A percentile compares a stretch with the other conserved stretches of the same genome.
phyloP scores from a whole-genome alignment of 2,888 invertebrate genomes.

The Monochamus alternatus region DNA sequence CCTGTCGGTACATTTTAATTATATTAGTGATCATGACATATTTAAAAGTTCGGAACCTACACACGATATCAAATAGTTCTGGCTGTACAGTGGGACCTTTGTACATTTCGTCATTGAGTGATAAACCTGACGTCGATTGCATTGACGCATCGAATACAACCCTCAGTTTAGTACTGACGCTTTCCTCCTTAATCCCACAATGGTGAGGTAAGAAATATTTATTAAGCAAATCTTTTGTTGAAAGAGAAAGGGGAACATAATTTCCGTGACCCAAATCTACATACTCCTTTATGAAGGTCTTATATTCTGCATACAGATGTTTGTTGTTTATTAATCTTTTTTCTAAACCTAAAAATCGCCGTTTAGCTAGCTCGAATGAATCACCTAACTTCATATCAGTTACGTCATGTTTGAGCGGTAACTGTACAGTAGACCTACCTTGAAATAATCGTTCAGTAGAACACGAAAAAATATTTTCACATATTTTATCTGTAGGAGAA shows the following conservation, averaged over 20 bases:
- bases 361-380: no score
- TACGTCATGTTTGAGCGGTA: not conserved
- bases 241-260: constrained; percentile 22
- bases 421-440: constrained; percentile 10
- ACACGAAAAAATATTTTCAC: constrained; percentile 9
- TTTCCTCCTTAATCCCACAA: constrained; percentile 41
- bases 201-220: constrained; percentile 42
- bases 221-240: not conserved
- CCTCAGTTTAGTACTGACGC: constrained; percentile 42
- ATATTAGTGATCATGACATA: not conserved
- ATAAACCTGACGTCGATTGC: constrained; percentile 24
- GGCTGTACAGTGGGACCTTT: constrained; percentile 36
- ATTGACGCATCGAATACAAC: constrained; percentile 43
- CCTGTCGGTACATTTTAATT: constrained; percentile 2
- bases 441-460: not conserved
- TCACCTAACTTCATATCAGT: constrained; percentile 1
- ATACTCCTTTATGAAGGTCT: constrained; percentile 34
- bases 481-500: constrained; percentile 5
- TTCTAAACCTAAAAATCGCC: no score
- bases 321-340: not conserved
- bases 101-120: constrained; percentile 31
- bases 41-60: not conserved
- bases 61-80: constrained; percentile 39
- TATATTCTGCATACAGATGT: constrained; percentile 9
- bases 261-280: constrained; percentile 27